Evolutionary conservation across 2,888 invertebrate genomes (phyloP), one percentile per base, ranked within the genome.

Genomic region (Tipula lateralis): DNA sequence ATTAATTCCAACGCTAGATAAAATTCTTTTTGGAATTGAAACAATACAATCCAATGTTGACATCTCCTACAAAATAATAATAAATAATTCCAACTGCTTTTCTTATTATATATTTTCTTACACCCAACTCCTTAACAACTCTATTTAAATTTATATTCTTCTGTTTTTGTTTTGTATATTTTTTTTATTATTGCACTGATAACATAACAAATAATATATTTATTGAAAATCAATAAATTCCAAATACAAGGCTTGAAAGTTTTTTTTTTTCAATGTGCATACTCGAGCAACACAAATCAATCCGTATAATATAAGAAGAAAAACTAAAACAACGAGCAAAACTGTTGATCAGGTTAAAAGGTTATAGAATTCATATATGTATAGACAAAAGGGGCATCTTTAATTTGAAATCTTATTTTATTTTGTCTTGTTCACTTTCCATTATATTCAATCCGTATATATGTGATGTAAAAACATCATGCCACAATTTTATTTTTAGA

Each of bases 351-450:
- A 82, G 82, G 82, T 82, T 82, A 82, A 30, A 16, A 82, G 82
- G 82, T 82, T 82, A 82, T 30, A 30, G 82, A 82, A 82, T 82
- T 82, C 82, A 82, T 82, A 82, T n/a, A n/a, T n/a, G n/a, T n/a
- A n/a, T 82, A 82, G 82, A 30, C 82, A 82, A 32, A 82, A 82
- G 32, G 82, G 82, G 82, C 32, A 82, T 82, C 82, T 66, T 24
- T 50, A 50, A 82, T 82, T 29, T n/a, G 29, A 30, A 13, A 82
- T 82, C 82, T 29, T 82, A 16, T 30, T 82, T 29, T 30, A 30
- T 30, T 82, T 30, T 82, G 12, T 29, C 66, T 24, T n/a, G 13
- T 82, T 82, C 32, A 82, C 32, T 82, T 82, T 30, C 82, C 32
- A 29, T 82, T 82, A 32, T 82, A 30, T 82, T 82, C 2, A 66